Evolutionary conservation across 2,888 invertebrate species (phyloP), one percentile per base, ranked within the genome.

Genomic region (Ornithoptera priamus): DNA sequence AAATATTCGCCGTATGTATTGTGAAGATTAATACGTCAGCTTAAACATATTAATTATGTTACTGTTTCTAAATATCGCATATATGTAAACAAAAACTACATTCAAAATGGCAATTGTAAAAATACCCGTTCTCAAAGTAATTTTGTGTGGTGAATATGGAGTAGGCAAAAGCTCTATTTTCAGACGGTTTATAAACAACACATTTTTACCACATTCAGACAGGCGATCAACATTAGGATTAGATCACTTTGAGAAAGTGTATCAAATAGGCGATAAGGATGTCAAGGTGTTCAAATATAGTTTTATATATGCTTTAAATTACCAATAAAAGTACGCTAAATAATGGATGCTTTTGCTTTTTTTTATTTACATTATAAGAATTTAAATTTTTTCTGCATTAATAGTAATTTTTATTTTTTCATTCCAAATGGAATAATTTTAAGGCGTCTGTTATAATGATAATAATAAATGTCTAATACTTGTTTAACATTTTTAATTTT

Each of bases 121-220:
- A 89, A 94, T 96, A 77, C 97, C 97, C 36, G 96, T 97, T 80
- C 95, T 97, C 78, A 98, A 98, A 94, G 96, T 99, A 56, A 98
- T 99, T 81, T 93, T 99, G 71, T 98, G 97, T 88, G 98, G 99
- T 58, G 98, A 99, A 93, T 99, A 97, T 90, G 98, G 98, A 69
- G 98, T 98, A 30, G 98, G 99, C 56, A 99, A 99, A 92, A 97
- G 97, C 85, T 98, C 98, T 30, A 90, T 98, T 76, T 99, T 99
- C 86, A 94, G 98, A 69, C 94, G 98, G 75, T 99, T 97, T 87
- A 95, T 97, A 71, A 97, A 96, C 82, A 96, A 98, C 86, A 95
- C 96, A n/a, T 97, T 97, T 86, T 94, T 97, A n/a, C 95, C 96
- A 24, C 95, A 96, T 71, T 95, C 95, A 18, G 97, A 97, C 83